phyloP scores from a whole-genome alignment of 2,888 invertebrate species.

The Sycophila texana region DNA sequence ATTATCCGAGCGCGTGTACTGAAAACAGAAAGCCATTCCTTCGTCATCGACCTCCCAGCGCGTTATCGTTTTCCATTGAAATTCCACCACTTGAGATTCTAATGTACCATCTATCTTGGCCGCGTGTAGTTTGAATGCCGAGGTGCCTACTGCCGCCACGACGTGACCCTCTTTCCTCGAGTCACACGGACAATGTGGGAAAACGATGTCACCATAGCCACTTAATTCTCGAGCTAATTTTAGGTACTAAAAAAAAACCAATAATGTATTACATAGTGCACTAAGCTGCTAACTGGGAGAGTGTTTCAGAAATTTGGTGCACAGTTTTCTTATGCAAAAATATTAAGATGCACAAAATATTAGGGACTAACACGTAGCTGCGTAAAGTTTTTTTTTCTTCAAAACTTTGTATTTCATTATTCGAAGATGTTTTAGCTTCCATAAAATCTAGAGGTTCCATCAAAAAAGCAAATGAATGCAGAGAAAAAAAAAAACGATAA shows the following conservation, averaged over 20 bases:
- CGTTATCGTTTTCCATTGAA: constrained; percentile 89
- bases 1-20: constrained; percentile 86
- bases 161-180: constrained; percentile 93
- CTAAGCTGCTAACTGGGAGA: no score
- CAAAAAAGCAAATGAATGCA: no score
- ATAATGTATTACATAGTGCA: background rate
- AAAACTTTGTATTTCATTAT: no score
- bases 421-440: no score
- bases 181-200: constrained; percentile 96
- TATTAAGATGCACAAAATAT: no score
- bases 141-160: constrained; percentile 83
- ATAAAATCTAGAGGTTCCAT: no score
- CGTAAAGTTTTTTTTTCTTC: no score
- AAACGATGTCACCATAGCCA: constrained; percentile 95
- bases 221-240: constrained; percentile 89
- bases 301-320: no score
- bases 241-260: constrained; percentile 80
- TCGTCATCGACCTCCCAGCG: constrained; percentile 95
- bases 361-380: no score
- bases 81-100: constrained; percentile 87
- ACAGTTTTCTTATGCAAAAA: no score
- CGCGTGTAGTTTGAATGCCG: constrained; percentile 85
- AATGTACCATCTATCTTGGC: constrained; percentile 89
- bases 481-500: no score
- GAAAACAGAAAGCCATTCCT: constrained; percentile 92